Evolutionary conservation across 2,113 vertebrate species (phyloP).

Genomic region (Andinoacara biseriatus): DNA sequence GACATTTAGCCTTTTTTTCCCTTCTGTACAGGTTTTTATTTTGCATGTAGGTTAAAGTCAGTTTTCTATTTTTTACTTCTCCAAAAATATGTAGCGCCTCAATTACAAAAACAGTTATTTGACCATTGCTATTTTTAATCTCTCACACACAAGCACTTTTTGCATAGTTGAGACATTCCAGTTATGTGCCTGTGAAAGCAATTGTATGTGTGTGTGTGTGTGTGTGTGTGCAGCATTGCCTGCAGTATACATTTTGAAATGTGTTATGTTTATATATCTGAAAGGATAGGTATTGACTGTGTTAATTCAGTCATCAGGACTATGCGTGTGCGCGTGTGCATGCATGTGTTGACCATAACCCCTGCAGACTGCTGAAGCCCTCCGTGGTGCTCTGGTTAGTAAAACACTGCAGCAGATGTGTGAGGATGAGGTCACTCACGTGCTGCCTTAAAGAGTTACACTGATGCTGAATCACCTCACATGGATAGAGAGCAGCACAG

Average conservation of each 20-base stretch:
- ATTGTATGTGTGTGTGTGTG: background rate
- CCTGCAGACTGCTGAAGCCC: constrained; percentile 18
- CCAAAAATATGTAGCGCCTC: background rate
- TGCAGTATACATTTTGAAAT: background rate
- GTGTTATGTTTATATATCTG: background rate
- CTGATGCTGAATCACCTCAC: constrained; percentile 45
- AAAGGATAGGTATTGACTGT: background rate
- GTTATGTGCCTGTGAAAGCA: background rate
- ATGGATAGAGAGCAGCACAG: constrained; percentile 24
- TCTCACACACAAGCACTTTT: background rate
- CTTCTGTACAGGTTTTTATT: background rate
- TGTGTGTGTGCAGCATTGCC: background rate
- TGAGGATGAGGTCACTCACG: constrained; percentile 66
- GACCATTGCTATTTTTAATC: background rate
- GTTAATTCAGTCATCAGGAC: background rate
- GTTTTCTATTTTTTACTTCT: background rate
- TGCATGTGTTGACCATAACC: constrained; percentile 17
- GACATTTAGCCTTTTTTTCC: background rate
- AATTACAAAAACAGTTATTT: constrained; percentile 5
- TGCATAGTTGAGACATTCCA: background rate
- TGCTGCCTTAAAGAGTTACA: constrained; percentile 45
- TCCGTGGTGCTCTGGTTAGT: constrained; percentile 18
- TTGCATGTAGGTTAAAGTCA: background rate
- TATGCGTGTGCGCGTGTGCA: background rate
- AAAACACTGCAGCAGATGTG: constrained; percentile 50